phyloP scores from a whole-genome alignment of 2,113 vertebrate genomes.

The Sceloporus tristichus region DNA sequence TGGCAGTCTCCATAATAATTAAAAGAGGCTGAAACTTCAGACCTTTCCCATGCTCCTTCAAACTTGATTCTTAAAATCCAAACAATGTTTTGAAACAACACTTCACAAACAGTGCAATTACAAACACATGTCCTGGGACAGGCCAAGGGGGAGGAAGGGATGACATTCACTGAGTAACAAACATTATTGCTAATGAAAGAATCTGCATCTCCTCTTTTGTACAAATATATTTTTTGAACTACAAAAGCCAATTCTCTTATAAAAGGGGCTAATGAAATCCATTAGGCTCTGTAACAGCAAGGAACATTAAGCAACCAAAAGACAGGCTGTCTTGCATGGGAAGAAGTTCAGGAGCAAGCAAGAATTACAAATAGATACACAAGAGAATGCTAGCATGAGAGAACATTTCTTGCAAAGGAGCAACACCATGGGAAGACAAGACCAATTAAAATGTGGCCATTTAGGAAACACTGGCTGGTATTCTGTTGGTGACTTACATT shows the following conservation, averaged over 20 bases:
- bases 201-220: slow-evolving; percentile 53
- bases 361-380: neutral
- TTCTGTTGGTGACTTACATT: neutral
- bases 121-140: slow-evolving; percentile 72
- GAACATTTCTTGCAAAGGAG: neutral
- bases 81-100: slow-evolving; percentile 70
- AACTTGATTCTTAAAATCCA: slow-evolving; percentile 63
- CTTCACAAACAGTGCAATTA: slow-evolving; percentile 62
- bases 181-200: slow-evolving; percentile 60
- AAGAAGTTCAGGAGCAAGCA: slow-evolving; percentile 17
- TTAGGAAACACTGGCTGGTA: neutral
- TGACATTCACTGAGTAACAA: slow-evolving; percentile 69
- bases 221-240: slow-evolving; percentile 45
- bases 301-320: slow-evolving; percentile 2
- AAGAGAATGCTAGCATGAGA: neutral
- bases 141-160: slow-evolving; percentile 49
- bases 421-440: slow-evolving; percentile 10
- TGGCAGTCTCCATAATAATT: slow-evolving; percentile 3
- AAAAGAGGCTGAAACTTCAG: slow-evolving; percentile 37
- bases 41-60: slow-evolving; percentile 59
- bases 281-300: slow-evolving; percentile 49
- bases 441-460: slow-evolving; percentile 13
- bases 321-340: neutral
- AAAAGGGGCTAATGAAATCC: slow-evolving; percentile 53
- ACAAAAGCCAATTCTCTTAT: slow-evolving; percentile 53